phyloP scores from a whole-genome alignment of 2,797 vertebrate species.

The Falco rusticolus region DNA sequence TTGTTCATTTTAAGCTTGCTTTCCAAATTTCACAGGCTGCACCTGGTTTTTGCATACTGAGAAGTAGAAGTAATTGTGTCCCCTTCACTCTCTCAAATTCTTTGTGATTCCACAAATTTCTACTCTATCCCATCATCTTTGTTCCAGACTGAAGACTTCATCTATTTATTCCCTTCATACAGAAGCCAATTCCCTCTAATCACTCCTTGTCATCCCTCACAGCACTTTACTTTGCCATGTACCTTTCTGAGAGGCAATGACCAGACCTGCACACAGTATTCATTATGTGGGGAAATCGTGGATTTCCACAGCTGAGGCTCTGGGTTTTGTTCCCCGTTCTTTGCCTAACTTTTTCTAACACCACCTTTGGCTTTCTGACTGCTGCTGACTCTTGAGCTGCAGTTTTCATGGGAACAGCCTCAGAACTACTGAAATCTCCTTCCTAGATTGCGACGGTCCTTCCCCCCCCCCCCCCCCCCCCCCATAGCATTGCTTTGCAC shows the following conservation, averaged over 20 bases:
- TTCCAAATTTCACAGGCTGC: slow-evolving; percentile 2
- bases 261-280: background rate
- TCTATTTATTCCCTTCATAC: background rate
- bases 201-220: background rate
- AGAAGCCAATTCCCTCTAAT: background rate
- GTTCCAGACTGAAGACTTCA: background rate
- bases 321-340: background rate
- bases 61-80: background rate
- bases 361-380: background rate
- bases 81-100: background rate
- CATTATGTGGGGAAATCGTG: fast-evolving
- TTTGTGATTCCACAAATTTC: background rate
- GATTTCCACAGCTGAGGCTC: background rate
- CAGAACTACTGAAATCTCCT: background rate
- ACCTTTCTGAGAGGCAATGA: background rate
- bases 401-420: background rate
- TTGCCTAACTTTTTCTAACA: slow-evolving; percentile 13
- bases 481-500: background rate
- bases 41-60: background rate
- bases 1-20: background rate
- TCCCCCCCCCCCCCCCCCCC: too few species aligned
- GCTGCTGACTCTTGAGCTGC: background rate
- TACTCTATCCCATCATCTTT: background rate
- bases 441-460: background rate
- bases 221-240: background rate